Percentiles rank a stretch among this genome's conserved stretches.
phyloP scores from a whole-genome alignment of 2,888 invertebrate genomes.

The Torymus tubicola region DNA sequence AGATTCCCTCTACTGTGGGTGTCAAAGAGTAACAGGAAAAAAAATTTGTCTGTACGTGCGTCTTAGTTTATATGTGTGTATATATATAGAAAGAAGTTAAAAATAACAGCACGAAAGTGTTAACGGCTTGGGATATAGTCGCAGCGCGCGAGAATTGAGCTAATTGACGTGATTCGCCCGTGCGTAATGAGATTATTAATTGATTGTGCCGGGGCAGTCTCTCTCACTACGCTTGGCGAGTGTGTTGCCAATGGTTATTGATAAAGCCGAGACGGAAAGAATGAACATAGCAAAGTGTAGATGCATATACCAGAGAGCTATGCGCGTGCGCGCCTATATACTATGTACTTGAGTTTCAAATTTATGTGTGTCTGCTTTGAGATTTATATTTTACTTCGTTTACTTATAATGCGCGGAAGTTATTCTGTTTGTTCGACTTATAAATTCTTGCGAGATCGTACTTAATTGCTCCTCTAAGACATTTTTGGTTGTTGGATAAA shows the following conservation, averaged over 20 bases:
- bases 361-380: too few species aligned
- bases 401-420: conserved; percentile 2
- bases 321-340: too few species aligned
- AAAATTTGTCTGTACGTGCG: too few species aligned
- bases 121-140: neutral
- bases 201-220: conserved; percentile 9
- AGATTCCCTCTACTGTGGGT: neutral
- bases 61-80: too few species aligned
- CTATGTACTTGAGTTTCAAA: too few species aligned
- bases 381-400: too few species aligned
- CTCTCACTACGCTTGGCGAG: neutral
- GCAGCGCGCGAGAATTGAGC: conserved; percentile 4
- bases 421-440: conserved; percentile 8
- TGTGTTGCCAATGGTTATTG: neutral
- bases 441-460: conserved; percentile 27
- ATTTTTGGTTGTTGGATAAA: neutral
- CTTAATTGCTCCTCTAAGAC: conserved; percentile 8
- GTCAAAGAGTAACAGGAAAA: too few species aligned
- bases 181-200: conserved; percentile 8
- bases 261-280: neutral
- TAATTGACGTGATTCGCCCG: conserved; percentile 20
- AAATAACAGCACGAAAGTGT: neutral
- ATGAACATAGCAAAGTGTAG: neutral
- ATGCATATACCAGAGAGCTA: too few species aligned
- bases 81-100: neutral